Evolutionary conservation across 2,888 invertebrate genomes (phyloP), one percentile per base, ranked within the genome.

Genomic region (Xylota segnis): DNA sequence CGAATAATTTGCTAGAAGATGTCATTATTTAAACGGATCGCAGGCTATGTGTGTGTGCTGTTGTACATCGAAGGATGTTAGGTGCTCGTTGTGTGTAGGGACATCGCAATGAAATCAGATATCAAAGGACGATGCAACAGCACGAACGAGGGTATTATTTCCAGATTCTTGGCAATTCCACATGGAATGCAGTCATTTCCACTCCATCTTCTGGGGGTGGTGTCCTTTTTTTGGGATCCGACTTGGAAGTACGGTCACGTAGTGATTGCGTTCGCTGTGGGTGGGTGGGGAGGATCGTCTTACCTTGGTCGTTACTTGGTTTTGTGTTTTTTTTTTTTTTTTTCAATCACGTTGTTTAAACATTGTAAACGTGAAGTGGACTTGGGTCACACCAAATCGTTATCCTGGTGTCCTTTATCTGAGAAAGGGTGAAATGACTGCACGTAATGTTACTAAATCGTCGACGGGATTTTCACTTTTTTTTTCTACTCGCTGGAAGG

Each of bases 41-140:
- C 10, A 29, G 43, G 43, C 58, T 16, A 34, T 18, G 43, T 29
- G n/a, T n/a, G 27, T n/a, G 3, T 45, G 23, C 1, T 27, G 27
- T 12, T 50, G 5, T 23, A 5, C 5, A 1, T 3, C 12, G n/a
- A 43, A 59, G 7, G 5, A 34, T 32, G 32, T 34, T 45, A 45
- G 45, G 59, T 50, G 10, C 43, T 56, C 68, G 47, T 43, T 68
- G 43, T 27, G 18, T 75, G 54, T 56, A 70, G 70, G 68, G 54
- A 70, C 61, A 61, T 56, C 14, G 18, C 29, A 54, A 70, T 65
- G 76, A 76, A 76, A 82, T 82, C 70, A 63, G 75, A 82, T 82
- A 68, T 32, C 56, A 70, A 61, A 37, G 61, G 50, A 72, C 47
- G 34, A 50, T 65, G 72, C 50, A 61, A 16, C 37, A 61, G 37